Evolutionary conservation across 2,888 invertebrate genomes (phyloP).

Genomic region (Notodonta dromedarius): DNA sequence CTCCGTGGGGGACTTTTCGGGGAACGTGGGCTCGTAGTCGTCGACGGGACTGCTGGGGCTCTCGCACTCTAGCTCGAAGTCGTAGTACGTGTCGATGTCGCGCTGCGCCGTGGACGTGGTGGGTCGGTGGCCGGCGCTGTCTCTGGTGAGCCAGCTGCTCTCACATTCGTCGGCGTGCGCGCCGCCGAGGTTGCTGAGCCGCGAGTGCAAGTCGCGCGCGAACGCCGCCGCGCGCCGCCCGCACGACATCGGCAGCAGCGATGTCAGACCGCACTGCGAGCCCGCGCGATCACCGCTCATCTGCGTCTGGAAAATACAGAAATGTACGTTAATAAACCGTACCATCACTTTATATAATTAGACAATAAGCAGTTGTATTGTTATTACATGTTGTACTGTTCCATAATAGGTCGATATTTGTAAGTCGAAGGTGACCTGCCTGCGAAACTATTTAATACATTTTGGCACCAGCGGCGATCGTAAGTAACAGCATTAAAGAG

Average conservation of each 20-base stretch:
- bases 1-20: conserved; percentile 78
- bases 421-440: conserved; percentile 38
- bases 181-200: conserved; percentile 88
- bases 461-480: conserved; percentile 32
- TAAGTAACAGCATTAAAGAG: conserved; percentile 22
- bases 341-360: conserved; percentile 1
- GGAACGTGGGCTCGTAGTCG: conserved; percentile 78
- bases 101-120: conserved; percentile 53
- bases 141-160: conserved; percentile 70
- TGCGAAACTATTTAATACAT: conserved; percentile 31
- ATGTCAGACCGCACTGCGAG: conserved; percentile 87
- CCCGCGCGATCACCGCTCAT: conserved; percentile 82
- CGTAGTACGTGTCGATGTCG: conserved; percentile 85
- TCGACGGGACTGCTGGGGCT: conserved; percentile 89
- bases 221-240: conserved; percentile 92
- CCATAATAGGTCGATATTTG: conserved; percentile 9
- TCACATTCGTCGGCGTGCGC: conserved; percentile 76
- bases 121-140: conserved; percentile 49
- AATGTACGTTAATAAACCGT: conserved; percentile 9
- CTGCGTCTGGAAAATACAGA: conserved; percentile 75
- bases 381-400: neutral
- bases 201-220: conserved; percentile 90
- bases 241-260: conserved; percentile 90
- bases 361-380: conserved; percentile 4
- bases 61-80: conserved; percentile 86